Evolutionary conservation across 2,888 invertebrate genomes (phyloP), one percentile per base, ranked within the genome.

Genomic region (Cinara cedri): DNA sequence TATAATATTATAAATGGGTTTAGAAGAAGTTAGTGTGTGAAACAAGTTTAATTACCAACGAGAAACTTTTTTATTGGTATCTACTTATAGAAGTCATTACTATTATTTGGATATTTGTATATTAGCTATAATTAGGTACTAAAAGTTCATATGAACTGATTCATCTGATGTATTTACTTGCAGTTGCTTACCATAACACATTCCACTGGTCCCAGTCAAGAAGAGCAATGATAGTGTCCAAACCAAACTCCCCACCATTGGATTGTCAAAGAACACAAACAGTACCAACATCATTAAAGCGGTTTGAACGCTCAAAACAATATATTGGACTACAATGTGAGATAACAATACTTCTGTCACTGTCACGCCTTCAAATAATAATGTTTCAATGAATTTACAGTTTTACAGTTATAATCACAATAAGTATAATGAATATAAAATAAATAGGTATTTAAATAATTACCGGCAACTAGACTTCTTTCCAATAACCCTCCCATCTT

Each of bases 401-500:
- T n/a, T n/a, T n/a, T n/a, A n/a, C n/a, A n/a, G n/a, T 34, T 34
- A 34, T 34, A 6, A 4, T 34, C 34, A 6, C 3, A 4, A 4
- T 34, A 34, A 6, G 34, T 34, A 34, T 4, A 34, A 34, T 26
- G 8, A n/a, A 26, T 51, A 44, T 19, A 3, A 46, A 4, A 8
- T 14, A n/a, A 49, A 26, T 70, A 8, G 16, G 34, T 72, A 34
- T 72, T 51, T 24, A 9, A 26, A 62, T 44, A 62, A 78, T 51
- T 82, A 84, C 84, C 84, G 63, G 84, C 83, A 11, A 83, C 83
- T 63, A 84, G 82, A 81, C 83, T 84, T 72, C 84, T 75, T 46
- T 84, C 84, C 60, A 84, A 80, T 13, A 83, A 70, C 4, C 84
- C 84, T 24, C 82, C 83, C 71, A 83, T 82, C 81, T 84, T 84